A percentile compares a stretch with the other conserved stretches of the same genome.
These are phyloP conservation scores for Oxyscelio sp. DNA, from an alignment of 2,888 invertebrate species.

Conservation along the genomic window DNA sequence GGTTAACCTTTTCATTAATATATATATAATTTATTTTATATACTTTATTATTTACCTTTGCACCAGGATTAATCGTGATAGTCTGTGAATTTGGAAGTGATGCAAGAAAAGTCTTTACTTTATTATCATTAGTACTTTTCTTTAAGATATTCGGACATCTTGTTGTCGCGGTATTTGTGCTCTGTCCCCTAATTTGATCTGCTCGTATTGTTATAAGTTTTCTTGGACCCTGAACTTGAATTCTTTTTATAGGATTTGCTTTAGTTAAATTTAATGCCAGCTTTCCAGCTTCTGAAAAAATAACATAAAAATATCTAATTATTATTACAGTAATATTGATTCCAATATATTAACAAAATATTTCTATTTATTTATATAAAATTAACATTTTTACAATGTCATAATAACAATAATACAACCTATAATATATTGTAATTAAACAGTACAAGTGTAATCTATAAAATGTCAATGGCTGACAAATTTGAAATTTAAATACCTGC, in stretches of 20 bases:
- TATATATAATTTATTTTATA: too few relatives aligned
- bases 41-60: slow-evolving; percentile 78
- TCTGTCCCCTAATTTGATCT: slow-evolving; percentile 89
- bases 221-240: slow-evolving; percentile 85
- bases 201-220: slow-evolving; percentile 90
- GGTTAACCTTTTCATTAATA: too few relatives aligned
- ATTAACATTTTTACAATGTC: too few relatives aligned
- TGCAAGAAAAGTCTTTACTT: slow-evolving; percentile 84
- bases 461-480: too few relatives aligned
- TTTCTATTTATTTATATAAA: too few relatives aligned
- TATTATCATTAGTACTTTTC: slow-evolving; percentile 82
- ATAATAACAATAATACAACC: too few relatives aligned
- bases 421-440: too few relatives aligned
- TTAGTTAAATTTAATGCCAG: slow-evolving; percentile 91
- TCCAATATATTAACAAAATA: too few relatives aligned
- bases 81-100: slow-evolving; percentile 81
- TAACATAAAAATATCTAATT: too few relatives aligned
- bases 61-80: slow-evolving; percentile 79
- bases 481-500: too few relatives aligned
- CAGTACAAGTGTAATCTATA: too few relatives aligned
- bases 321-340: too few relatives aligned
- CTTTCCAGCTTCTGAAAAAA: slow-evolving; percentile 92
- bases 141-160: slow-evolving; percentile 87
- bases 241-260: slow-evolving; percentile 85
- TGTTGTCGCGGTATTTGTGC: slow-evolving; percentile 79